Evolutionary conservation across 1,140 invertebrate species (phyloP), one percentile per base, ranked within the genome.

Genomic region (Drosophila lowei): DNA sequence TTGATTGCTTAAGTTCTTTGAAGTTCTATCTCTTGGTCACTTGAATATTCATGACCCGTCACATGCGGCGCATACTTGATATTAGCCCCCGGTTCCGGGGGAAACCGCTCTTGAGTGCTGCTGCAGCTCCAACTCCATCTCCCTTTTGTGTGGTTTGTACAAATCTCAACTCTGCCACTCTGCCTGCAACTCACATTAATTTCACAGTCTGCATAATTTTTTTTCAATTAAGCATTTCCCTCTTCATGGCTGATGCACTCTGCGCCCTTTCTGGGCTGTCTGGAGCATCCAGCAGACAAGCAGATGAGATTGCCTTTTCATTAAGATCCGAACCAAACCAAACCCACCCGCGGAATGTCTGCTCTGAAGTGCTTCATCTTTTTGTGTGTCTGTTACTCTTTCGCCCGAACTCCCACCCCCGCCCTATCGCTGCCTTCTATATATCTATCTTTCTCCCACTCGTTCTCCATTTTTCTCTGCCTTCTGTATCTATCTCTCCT

Each of bases 211-310:
- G 63, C 73, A 57, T 75, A 60, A 79, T 78, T 70, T 85, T 68
- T 73, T 85, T 85, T 72, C 81, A 85, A 85, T 85, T 85, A 85
- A 79, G 65, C 55, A 64, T 61, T 79, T 63, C 46, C 30, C 72
- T 63, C 58, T 57, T 70, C 43, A 21, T 55, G 44, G 34, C 60
- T 25, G 23, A 34, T 61, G 59, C 59, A 61, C 59, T 54, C 15
- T 16, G n/a, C 9, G 34, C 41, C 62, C 48, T 41, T 85, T 62
- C 58, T 53, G 57, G 63, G 58, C 49, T 42, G 42, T 60, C 59
- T 60, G 15, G 46, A 41, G 53, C 23, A 60, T 61, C 57, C 52
- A 49, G 67, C 68, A 77, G 42, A 60, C 67, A 71, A 71, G 47
- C 55, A 64, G 68, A 68, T 64, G 59, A 62, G 62, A 84, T 85